Conservation (phyloP, 2,113 vertebrate species). For the Corythornis cristatus region DNA sequence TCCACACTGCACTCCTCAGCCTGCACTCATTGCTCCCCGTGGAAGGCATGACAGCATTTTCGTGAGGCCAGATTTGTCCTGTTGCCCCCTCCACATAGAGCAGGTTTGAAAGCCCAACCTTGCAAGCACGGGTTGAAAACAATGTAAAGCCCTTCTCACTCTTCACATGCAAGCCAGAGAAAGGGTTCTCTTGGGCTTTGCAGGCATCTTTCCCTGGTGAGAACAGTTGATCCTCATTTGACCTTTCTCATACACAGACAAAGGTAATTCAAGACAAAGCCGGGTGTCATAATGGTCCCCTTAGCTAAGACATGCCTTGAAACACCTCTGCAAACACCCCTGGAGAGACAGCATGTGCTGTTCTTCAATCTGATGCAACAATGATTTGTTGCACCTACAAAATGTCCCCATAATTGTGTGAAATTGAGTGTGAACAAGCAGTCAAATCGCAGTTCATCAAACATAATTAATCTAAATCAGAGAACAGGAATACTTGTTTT, state of each 20-base stretch:
- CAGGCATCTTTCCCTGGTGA: not conserved
- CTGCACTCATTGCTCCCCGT: not conserved
- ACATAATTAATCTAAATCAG: constrained; percentile 14
- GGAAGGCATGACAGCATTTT: not conserved
- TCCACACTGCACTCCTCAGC: not conserved
- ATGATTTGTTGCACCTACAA: constrained; percentile 19
- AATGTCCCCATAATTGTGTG: not conserved
- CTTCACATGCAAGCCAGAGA: not conserved
- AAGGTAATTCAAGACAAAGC: not conserved
- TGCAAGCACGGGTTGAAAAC: not conserved
- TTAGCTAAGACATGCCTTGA: not conserved
- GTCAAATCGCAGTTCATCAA: constrained; percentile 15
- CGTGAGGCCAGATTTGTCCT: not conserved
- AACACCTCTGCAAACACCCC: not conserved
- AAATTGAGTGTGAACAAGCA: constrained; percentile 52
- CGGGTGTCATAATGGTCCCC: not conserved
- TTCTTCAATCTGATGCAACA: not conserved
- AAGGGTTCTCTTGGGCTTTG: not conserved
- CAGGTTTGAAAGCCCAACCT: not conserved
- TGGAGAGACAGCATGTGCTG: not conserved
- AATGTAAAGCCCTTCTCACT: not conserved
- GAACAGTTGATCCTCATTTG: rapidly evolving
- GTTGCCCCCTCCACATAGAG: rapidly evolving
- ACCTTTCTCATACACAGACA: not conserved
- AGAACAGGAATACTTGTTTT: constrained; percentile 19